phyloP scores from a whole-genome alignment of 2,797 vertebrate species.

The Mionectes olivaceus region DNA sequence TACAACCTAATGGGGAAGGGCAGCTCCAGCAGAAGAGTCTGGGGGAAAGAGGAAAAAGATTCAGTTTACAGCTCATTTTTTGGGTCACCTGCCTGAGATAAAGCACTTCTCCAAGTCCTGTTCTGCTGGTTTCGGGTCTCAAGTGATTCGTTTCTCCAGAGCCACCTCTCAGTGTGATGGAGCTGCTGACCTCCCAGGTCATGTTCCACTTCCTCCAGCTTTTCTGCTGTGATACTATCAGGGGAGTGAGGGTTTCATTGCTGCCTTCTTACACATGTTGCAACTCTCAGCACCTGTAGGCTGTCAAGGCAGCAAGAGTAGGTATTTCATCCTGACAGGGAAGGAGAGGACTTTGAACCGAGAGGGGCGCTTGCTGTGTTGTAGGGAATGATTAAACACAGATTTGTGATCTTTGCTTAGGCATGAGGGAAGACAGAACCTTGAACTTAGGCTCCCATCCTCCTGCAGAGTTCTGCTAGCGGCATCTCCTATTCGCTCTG shows the following conservation, averaged over 20 bases:
- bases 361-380: background rate
- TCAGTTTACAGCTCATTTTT: background rate
- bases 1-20: background rate
- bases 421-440: background rate
- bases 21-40: background rate
- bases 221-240: background rate
- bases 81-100: background rate
- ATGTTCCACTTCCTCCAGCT: background rate
- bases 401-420: background rate
- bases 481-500: background rate
- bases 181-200: conserved; percentile 1
- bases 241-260: background rate
- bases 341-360: background rate
- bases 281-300: background rate
- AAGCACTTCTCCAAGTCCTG: background rate
- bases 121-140: background rate
- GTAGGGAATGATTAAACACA: background rate
- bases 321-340: background rate
- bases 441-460: background rate
- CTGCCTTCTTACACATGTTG: background rate
- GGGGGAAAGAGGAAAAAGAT: background rate
- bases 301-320: background rate
- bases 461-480: background rate
- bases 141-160: background rate
- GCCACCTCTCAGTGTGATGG: background rate